phyloP scores from a whole-genome alignment of 37 sponge, comb jelly and placozoan genomes.

The Dysidea cf. avara region DNA sequence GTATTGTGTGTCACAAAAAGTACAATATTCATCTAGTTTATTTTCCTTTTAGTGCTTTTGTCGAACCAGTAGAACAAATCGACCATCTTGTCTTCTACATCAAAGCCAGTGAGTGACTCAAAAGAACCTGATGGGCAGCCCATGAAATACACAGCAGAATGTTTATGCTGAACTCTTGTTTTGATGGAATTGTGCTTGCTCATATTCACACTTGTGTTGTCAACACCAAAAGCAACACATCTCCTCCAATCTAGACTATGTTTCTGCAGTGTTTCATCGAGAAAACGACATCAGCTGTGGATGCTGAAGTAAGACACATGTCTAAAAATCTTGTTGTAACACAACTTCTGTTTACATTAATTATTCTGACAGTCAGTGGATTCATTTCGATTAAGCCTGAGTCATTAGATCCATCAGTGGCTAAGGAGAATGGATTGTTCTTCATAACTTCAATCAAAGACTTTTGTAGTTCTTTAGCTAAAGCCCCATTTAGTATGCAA shows the following conservation, averaged over 20 bases:
- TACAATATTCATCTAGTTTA: constrained; percentile 37
- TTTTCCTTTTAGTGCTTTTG: constrained; percentile 43
- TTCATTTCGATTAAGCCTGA: constrained; percentile 48
- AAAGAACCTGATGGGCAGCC: constrained; percentile 41
- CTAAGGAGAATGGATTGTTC: constrained; percentile 15
- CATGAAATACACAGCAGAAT: constrained; percentile 21
- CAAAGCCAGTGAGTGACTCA: constrained; percentile 15
- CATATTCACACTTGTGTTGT: constrained; percentile 40
- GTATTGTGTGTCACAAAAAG: constrained; percentile 52
- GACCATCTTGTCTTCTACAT: constrained; percentile 46
- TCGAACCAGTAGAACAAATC: constrained; percentile 59
- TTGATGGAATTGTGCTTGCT: constrained; percentile 37
- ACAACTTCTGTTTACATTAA: constrained; percentile 13
- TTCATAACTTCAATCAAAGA: constrained; percentile 45
- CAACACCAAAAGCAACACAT: constrained; percentile 55
- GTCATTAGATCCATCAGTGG: constrained; percentile 61
- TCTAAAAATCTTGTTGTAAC: constrained; percentile 45
- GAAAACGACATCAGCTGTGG: constrained; percentile 46
- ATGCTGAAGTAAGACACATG: constrained; percentile 60
- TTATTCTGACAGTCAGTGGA: constrained; percentile 55
- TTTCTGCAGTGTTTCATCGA: constrained; percentile 12
- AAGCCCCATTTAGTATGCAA: constrained; percentile 18
- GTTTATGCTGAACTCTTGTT: constrained; percentile 24
- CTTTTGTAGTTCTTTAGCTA: constrained; percentile 25
- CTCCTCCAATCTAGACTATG: constrained; percentile 41